Evolutionary conservation across 2,888 invertebrate genomes (phyloP).

Genomic region (Eristalis tenax): DNA sequence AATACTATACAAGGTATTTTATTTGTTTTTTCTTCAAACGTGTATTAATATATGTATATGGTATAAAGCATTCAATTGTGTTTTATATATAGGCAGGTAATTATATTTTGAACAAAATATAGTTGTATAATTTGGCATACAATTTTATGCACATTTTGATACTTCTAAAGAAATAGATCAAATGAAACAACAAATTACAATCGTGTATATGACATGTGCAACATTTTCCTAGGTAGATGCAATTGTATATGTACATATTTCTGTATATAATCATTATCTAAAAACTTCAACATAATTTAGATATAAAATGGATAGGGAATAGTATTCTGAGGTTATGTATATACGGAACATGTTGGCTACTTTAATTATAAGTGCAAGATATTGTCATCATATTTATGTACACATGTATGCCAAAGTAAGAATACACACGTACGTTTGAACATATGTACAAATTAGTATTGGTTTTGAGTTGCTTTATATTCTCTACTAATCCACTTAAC

Average conservation of each 20-base stretch:
- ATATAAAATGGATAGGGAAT: neutral
- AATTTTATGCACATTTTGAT: neutral
- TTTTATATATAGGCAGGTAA: neutral
- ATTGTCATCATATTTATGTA: neutral
- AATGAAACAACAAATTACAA: neutral
- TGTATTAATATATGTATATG: no score
- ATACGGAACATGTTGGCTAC: neutral
- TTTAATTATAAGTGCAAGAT: neutral
- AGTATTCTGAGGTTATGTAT: neutral
- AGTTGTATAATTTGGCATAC: neutral
- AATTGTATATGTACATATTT: neutral
- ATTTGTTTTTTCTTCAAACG: neutral
- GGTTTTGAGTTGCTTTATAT: neutral
- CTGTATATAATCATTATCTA: neutral
- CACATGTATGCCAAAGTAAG: neutral
- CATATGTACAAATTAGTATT: no score
- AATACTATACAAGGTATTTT: neutral
- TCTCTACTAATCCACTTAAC: neutral
- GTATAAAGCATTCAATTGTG: neutral
- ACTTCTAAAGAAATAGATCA: neutral
- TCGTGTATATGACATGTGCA: no score
- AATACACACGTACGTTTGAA: neutral
- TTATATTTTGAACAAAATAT: neutral
- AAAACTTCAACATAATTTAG: neutral
- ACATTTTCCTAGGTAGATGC: no score